Base-by-base conservation (phyloP, 2,888 invertebrate genomes). In the Tortrix viridana region DNA sequence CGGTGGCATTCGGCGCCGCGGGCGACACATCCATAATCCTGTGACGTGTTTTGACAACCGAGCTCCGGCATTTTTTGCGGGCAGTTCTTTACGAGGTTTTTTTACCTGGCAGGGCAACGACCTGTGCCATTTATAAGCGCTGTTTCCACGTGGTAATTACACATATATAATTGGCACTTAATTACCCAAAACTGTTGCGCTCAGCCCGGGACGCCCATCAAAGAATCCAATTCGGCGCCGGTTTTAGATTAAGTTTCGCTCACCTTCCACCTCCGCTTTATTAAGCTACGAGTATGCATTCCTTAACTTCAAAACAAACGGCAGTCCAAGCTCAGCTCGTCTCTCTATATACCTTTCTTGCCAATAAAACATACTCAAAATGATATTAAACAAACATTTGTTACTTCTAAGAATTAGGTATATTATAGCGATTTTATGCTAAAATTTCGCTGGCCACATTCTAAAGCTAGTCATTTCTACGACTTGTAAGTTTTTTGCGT, bases 11-110 rank as follows among this genome's bases (percentile, higher is more conserved):
- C 69, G 60, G 66, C 73, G 85, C 87, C 84, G 73, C 82, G 71
- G 86, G 87, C 86, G 84, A 85, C 83, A 85, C 84, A 86, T 88
- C 83, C 79, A 88, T 89, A 89, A 88, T 85, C 89, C 89, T 75
- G 88, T 88, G 89, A 88, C 89, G 88, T 84, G 82, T 86, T 88
- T 86, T 89, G 90, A 89, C 88, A 86, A 85, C 80, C 75, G 68
- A 73, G 69, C 79, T 77, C 77, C 73, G 71, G 78, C 74, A 74
- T 73, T 85, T 86, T 81, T 85, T 82, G 74, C 73, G 69, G 67
- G 69, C 69, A 69, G 72, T 87, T 88, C n/a, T 84, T 84, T 88
- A 75, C 79, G 68, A 66, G 67, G 67, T 74, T 81, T 82, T n/a
- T 82, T 82, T 77, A 68, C 67, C 47, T 71, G 67, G 65, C 73